A percentile compares a stretch with the other conserved stretches of the same genome.
Evolutionary conservation across 1,140 invertebrate species (phyloP).

Genomic region (Tyrophagus putrescentiae): DNA sequence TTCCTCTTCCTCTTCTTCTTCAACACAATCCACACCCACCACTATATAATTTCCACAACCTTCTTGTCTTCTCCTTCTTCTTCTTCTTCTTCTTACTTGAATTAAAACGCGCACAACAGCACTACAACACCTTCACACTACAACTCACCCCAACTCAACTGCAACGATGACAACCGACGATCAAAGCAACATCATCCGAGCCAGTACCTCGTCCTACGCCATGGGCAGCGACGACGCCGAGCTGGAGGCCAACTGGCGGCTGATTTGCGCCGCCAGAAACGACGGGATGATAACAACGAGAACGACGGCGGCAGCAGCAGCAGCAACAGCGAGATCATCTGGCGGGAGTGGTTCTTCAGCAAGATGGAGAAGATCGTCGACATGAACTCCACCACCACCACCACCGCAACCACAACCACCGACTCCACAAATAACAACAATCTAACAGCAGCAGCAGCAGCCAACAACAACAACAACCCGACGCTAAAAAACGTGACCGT

Average conservation of each 20-base stretch:
- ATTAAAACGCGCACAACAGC: background rate
- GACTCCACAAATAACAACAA: background rate
- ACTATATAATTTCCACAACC: background rate
- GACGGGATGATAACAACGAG: background rate
- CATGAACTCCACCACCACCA: conserved; percentile 39
- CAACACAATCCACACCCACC: background rate
- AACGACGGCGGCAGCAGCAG: background rate
- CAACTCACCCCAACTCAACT: background rate
- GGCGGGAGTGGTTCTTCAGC: conserved; percentile 84
- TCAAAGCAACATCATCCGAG: background rate
- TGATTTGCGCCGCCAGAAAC: background rate
- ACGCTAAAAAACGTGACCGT: conserved; percentile 36
- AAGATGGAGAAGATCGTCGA: conserved; percentile 82
- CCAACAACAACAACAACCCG: conserved; percentile 7
- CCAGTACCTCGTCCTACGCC: background rate
- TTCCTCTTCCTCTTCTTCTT: background rate
- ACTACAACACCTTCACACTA: background rate
- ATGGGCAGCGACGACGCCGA: background rate
- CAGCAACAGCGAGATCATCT: conserved; percentile 33
- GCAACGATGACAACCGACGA: background rate
- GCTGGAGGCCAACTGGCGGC: background rate
- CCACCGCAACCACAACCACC: too few species aligned
- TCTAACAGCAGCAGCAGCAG: background rate
- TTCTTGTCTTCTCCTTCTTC: background rate
- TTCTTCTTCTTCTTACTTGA: background rate